Percentiles rank a stretch among this genome's conserved stretches.
phyloP scores from a whole-genome alignment of 2,888 invertebrate species.

The Dryobotodes eremita region DNA sequence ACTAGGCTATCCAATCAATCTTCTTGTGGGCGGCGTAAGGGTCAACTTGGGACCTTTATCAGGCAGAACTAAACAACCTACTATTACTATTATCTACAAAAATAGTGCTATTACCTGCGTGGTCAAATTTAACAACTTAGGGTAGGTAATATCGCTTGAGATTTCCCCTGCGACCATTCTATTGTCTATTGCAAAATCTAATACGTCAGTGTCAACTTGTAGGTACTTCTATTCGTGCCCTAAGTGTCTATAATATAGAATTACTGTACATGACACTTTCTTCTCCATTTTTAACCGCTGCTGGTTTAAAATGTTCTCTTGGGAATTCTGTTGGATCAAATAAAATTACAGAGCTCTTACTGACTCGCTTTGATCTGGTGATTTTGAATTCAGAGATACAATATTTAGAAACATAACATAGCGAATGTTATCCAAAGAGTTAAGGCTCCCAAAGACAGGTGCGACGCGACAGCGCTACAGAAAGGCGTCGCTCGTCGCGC shows the following conservation, averaged over 20 bases:
- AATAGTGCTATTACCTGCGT: constrained; percentile 45
- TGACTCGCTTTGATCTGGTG: not conserved
- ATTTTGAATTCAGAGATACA: not conserved
- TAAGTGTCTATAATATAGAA: not conserved
- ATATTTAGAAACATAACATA: not conserved
- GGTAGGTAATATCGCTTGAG: constrained; percentile 32
- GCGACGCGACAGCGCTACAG: too few species aligned
- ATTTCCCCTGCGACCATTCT: constrained; percentile 43
- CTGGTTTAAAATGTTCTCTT: not conserved
- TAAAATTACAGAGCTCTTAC: not conserved
- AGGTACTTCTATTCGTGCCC: not conserved
- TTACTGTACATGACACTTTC: not conserved
- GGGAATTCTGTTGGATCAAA: not conserved
- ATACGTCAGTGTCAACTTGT: constrained; percentile 5
- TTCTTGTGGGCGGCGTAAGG: constrained; percentile 40
- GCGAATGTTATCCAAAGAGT: not conserved
- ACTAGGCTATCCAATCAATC: constrained; percentile 54
- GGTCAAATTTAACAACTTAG: constrained; percentile 51
- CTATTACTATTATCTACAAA: constrained; percentile 42
- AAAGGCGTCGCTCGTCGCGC: too few species aligned
- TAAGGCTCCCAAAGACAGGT: too few species aligned
- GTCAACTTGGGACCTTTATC: constrained; percentile 53
- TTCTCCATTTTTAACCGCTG: not conserved
- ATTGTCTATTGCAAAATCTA: constrained; percentile 35
- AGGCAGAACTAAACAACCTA: constrained; percentile 45